These are phyloP conservation scores for Lepetodrilus schrolli DNA, from an alignment of 2,888 invertebrate species.

Conservation along the genomic window DNA sequence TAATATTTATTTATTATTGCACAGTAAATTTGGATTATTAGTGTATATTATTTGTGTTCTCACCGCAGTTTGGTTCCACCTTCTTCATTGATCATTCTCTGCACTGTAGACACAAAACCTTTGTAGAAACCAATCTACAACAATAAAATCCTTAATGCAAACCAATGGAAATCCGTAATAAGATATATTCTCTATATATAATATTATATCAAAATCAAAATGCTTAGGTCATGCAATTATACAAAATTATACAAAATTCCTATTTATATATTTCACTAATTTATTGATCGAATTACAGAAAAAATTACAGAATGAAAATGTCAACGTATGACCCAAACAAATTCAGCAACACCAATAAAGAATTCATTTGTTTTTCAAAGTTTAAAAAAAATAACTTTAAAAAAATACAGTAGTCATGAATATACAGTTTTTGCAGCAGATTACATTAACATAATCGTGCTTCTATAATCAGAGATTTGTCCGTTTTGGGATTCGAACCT, in stretches of 20 bases:
- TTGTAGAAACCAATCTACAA: constrained; percentile 54
- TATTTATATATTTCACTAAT: too few species aligned
- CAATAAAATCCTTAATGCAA: not conserved
- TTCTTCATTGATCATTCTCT: constrained; percentile 39
- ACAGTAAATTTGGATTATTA: not conserved
- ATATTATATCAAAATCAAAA: not conserved
- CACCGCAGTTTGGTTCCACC: constrained; percentile 33
- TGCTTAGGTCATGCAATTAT: not conserved
- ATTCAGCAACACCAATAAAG: too few species aligned
- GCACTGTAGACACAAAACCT: constrained; percentile 45
- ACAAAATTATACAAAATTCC: not conserved
- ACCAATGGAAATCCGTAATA: too few species aligned
- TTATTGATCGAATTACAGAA: not conserved
- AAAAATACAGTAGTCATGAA: too few species aligned
- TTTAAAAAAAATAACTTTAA: too few species aligned
- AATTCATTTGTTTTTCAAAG: too few species aligned
- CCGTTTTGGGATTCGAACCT: too few species aligned
- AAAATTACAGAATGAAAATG: not conserved
- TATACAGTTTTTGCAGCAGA: too few species aligned
- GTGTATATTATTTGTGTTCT: not conserved
- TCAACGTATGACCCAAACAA: too few species aligned
- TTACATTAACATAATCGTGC: too few species aligned
- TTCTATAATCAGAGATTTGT: too few species aligned
- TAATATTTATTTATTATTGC: too few species aligned
- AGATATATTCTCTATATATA: not conserved